Base-by-base conservation (phyloP, 1,140 invertebrate species). In the Bicyclus anynana region DNA sequence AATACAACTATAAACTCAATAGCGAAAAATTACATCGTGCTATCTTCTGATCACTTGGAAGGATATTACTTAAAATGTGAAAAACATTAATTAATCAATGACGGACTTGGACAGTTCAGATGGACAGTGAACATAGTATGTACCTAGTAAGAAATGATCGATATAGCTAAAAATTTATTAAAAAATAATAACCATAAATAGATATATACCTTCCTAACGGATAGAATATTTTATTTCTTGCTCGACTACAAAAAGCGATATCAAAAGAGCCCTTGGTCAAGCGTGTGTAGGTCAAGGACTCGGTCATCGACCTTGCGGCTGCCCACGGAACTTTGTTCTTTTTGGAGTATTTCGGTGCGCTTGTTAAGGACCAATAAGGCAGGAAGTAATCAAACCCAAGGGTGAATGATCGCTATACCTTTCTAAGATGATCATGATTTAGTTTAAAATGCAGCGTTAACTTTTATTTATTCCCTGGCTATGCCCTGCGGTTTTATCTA, bases 281-380 rank as follows among this genome's bases (percentile, higher is more conserved):
- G 40, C 17, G 29, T 54, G 55, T 59, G 27, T 74, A 65, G 74
- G 75, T 72, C 76, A 78, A 81, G 76, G 73, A 64, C 64, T 59
- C 67, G 76, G 74, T 72, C 75, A 77, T 16, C 74, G 47, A 77
- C 72, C 74, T 35, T 49, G 35, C 50, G 51, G 48, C 17, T 21
- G 40, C 14, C 42, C 29, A 53, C 52, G 37, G 29, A 38, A 27
- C 23, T 20, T 16, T 49, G 2, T 51, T 51, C 46, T 21, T 42
- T 49, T 51, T 50, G 21, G 20, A 55, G 26, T 42, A 13, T 60
- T 58, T 60, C 54, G 13, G 33, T 59, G 38, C 29, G 13, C 40
- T 50, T 50, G 21, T 50, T 57, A 57, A 17, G 17, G 9, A 49
- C 16, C 18, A 14, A 46, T 57, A 35, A 40, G 21, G 37, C 40